These are phyloP conservation scores for Sitta europaea DNA, from an alignment of 2,113 vertebrate genomes.

Conservation along the genomic window DNA sequence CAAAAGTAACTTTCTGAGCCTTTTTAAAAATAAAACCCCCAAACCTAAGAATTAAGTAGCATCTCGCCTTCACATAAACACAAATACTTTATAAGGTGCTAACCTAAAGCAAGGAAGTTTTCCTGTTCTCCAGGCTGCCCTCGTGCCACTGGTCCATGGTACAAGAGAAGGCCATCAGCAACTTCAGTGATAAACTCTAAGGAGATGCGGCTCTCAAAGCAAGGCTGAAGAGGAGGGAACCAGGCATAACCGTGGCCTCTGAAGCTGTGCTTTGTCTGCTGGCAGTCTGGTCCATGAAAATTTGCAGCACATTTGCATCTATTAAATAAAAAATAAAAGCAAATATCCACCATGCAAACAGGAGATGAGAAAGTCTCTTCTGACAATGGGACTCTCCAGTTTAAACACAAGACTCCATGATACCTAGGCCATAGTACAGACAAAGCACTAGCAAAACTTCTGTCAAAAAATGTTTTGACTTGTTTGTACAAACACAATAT, in stretches of 20 bases:
- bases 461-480: not conserved
- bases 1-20: not conserved
- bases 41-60: not conserved
- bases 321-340: not conserved
- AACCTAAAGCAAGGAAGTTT: constrained; percentile 85
- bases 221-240: constrained; percentile 84
- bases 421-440: not conserved
- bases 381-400: not conserved
- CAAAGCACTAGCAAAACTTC: not conserved
- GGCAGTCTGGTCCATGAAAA: constrained; percentile 85
- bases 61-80: not conserved
- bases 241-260: constrained; percentile 83
- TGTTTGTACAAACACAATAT: not conserved
- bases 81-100: not conserved
- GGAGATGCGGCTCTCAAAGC: constrained; percentile 83
- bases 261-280: constrained; percentile 86
- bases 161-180: constrained; percentile 80
- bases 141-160: constrained; percentile 75
- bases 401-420: not conserved
- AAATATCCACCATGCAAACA: not conserved
- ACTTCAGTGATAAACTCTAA: constrained; percentile 85
- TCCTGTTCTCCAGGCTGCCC: constrained; percentile 65
- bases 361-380: not conserved
- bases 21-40: not conserved
- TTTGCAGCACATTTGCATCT: constrained; percentile 82